Conservation (phyloP, 2,888 invertebrate genomes). For the Lottia gigantea region DNA sequence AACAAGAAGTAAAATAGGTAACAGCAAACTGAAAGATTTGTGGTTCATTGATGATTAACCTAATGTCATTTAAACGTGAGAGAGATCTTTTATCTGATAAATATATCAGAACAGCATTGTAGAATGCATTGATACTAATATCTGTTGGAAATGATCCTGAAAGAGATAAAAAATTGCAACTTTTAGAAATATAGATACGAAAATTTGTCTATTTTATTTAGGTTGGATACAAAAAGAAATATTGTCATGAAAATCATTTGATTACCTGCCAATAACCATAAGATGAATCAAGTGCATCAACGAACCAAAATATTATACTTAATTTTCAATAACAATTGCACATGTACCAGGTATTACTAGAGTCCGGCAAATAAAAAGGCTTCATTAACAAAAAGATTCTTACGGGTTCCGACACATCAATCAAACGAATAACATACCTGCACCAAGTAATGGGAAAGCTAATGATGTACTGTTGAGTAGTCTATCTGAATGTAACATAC, state of each 20-base stretch:
- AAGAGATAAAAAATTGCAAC: neutral
- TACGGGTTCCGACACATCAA: too few species aligned
- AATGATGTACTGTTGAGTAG: neutral
- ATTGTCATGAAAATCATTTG: too few species aligned
- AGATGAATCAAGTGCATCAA: too few species aligned
- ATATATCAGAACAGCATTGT: constrained; percentile 4
- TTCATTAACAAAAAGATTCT: too few species aligned
- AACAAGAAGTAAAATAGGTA: neutral
- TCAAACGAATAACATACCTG: neutral
- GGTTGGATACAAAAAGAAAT: too few species aligned
- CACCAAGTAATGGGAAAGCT: neutral
- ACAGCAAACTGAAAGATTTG: neutral
- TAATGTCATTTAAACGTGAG: neutral
- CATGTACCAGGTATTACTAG: too few species aligned
- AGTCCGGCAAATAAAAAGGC: too few species aligned
- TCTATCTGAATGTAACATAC: neutral
- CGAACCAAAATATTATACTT: too few species aligned
- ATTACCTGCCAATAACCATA: too few species aligned
- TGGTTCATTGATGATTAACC: neutral
- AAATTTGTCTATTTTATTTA: too few species aligned
- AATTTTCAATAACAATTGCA: too few species aligned
- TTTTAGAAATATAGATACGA: too few species aligned
- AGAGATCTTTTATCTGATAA: neutral
- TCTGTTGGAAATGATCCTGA: neutral
- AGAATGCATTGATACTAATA: constrained; percentile 3